Percentiles rank a stretch among this genome's conserved stretches.
Conservation (phyloP, 1,140 invertebrate species). For the Calliphora vicina region DNA sequence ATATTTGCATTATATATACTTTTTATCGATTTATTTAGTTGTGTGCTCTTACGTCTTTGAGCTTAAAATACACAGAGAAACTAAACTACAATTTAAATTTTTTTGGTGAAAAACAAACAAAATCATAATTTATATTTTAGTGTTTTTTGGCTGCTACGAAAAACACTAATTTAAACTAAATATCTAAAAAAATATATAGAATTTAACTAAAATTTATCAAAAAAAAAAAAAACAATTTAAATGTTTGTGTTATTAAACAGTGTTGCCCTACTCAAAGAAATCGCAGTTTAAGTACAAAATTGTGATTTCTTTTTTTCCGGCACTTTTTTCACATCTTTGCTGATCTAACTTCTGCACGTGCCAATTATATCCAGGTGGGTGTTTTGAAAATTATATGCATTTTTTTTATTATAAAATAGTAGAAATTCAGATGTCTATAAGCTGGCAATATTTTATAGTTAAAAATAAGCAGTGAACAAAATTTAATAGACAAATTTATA, state of each 20-base stretch:
- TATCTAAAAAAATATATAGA: not conserved
- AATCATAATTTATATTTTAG: conserved; percentile 18
- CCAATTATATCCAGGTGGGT: conserved; percentile 62
- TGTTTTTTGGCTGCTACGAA: not conserved
- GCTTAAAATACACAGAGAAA: not conserved
- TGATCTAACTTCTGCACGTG: conserved; percentile 52
- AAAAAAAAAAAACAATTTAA: not conserved
- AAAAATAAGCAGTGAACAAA: no score
- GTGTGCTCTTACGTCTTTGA: not conserved
- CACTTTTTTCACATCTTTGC: not conserved
- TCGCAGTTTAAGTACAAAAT: not conserved
- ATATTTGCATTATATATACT: not conserved
- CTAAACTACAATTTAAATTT: no score
- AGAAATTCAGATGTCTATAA: no score
- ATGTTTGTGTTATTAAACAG: not conserved
- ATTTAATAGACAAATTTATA: no score
- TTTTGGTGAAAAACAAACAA: not conserved
- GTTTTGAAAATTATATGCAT: not conserved
- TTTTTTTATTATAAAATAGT: no score
- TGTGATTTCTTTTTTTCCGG: not conserved
- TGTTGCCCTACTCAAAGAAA: not conserved
- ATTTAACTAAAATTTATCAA: not conserved
- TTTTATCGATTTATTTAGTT: not conserved
- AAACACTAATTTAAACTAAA: not conserved
- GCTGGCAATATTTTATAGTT: no score